phyloP scores from a whole-genome alignment of 2,113 vertebrate species.

The Eleginops maclovinus region DNA sequence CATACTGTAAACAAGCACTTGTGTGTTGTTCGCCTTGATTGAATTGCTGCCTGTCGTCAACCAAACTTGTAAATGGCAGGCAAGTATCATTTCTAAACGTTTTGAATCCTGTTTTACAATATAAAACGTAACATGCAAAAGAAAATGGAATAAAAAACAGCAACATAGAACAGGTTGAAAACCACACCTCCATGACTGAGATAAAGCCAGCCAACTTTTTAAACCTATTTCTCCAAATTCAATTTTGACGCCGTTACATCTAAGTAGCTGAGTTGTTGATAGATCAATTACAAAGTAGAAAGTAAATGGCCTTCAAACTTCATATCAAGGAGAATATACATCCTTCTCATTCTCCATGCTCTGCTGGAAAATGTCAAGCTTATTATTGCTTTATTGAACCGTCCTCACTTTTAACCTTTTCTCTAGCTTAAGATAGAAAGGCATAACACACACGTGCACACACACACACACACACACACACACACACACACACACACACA shows the following conservation, averaged over 20 bases:
- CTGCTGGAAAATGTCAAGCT: not conserved
- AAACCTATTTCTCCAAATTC: not conserved
- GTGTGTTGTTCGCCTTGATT: not conserved
- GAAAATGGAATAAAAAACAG: not conserved
- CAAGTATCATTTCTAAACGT: not conserved
- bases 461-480: not conserved
- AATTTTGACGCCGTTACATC: not conserved
- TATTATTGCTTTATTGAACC: not conserved
- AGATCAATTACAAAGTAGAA: not conserved
- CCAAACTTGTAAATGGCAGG: no score
- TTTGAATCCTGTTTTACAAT: not conserved
- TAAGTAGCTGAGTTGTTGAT: not conserved
- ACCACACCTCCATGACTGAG: no score
- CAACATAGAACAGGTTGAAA: not conserved
- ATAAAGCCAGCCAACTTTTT: not conserved
- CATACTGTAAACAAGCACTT: slow-evolving; percentile 29
- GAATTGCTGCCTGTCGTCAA: not conserved
- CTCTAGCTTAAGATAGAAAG: not conserved
- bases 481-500: not conserved
- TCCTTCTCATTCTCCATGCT: not conserved
- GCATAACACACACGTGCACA: not conserved
- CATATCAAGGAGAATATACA: not conserved
- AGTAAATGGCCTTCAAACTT: not conserved
- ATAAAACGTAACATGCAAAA: not conserved
- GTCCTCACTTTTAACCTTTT: not conserved